Percentiles rank a stretch among this genome's conserved stretches.
These are phyloP conservation scores for Lepilemur ruficaudatus DNA, from an alignment of 2,797 vertebrate species.

Conservation along the genomic window DNA sequence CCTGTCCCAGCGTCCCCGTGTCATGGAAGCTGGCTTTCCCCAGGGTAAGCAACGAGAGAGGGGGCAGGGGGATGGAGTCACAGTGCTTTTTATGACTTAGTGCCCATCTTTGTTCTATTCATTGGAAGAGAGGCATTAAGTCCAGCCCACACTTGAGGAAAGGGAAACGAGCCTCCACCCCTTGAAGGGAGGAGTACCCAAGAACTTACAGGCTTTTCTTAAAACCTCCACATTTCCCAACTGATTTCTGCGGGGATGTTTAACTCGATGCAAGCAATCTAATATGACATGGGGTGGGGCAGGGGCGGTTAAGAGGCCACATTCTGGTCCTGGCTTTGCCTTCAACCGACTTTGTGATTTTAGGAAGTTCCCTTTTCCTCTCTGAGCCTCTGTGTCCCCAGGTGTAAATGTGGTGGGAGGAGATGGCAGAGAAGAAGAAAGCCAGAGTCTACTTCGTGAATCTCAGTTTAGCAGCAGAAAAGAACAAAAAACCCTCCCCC, in stretches of 20 bases:
- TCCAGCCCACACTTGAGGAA: not conserved
- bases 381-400: not conserved
- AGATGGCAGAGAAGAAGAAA: not conserved
- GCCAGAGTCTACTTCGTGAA: not conserved
- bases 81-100: not conserved
- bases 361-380: not conserved
- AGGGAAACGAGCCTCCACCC: not conserved
- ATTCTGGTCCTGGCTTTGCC: not conserved
- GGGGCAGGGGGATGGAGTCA: too few species aligned
- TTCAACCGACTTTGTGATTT: not conserved
- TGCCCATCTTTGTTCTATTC: not conserved
- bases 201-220: not conserved
- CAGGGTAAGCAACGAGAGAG: not conserved
- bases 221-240: not conserved
- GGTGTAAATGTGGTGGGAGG: not conserved
- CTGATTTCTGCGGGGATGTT: not conserved
- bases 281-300: not conserved
- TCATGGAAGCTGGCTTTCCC: not conserved
- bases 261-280: not conserved
- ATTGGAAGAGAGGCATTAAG: not conserved
- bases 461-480: not conserved
- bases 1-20: not conserved
- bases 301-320: not conserved
- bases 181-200: not conserved
- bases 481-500: not conserved